These are phyloP conservation scores for Ectropis crepuscularia DNA, from an alignment of 2,888 invertebrate genomes.

Conservation along the genomic window DNA sequence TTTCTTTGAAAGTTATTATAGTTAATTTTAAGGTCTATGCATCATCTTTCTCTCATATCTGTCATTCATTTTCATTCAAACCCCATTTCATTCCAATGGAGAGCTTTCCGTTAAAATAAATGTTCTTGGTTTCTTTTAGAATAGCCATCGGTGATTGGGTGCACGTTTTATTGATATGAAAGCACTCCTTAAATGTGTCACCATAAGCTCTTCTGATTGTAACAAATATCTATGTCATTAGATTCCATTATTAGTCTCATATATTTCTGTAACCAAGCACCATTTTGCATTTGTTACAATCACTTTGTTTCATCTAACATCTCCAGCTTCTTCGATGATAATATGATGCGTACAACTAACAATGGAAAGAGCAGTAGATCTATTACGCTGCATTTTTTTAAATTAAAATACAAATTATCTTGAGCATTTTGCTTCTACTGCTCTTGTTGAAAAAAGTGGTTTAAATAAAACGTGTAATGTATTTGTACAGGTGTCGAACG, in stretches of 20 bases:
- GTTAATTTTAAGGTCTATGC: slow-evolving; percentile 69
- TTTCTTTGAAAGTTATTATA: slow-evolving; percentile 63
- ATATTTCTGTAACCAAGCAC: slow-evolving; percentile 25
- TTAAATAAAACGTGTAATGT: slow-evolving; percentile 43
- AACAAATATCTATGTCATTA: slow-evolving; percentile 60
- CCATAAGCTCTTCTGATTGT: slow-evolving; percentile 62
- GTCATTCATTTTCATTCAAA: slow-evolving; percentile 77
- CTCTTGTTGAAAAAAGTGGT: slow-evolving; percentile 49
- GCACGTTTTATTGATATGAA: slow-evolving; percentile 77
- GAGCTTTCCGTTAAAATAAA: slow-evolving; percentile 68
- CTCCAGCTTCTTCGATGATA: slow-evolving; percentile 66
- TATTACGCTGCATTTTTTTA: slow-evolving; percentile 36
- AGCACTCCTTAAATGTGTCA: slow-evolving; percentile 75
- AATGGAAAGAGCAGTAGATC: slow-evolving; percentile 69
- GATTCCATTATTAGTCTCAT: slow-evolving; percentile 3
- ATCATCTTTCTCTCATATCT: slow-evolving; percentile 64
- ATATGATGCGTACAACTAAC: slow-evolving; percentile 78
- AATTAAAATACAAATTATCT: slow-evolving; percentile 18
- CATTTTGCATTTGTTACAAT: slow-evolving; percentile 71
- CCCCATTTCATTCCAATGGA: slow-evolving; percentile 82
- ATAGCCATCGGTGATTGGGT: slow-evolving; percentile 76
- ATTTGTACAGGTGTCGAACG: slow-evolving; percentile 74
- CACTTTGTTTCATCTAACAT: slow-evolving; percentile 76
- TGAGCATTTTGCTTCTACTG: slow-evolving; percentile 63
- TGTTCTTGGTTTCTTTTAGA: slow-evolving; percentile 44